Conservation (phyloP, 1,140 invertebrate species). For the Platorchestia sp. region DNA sequence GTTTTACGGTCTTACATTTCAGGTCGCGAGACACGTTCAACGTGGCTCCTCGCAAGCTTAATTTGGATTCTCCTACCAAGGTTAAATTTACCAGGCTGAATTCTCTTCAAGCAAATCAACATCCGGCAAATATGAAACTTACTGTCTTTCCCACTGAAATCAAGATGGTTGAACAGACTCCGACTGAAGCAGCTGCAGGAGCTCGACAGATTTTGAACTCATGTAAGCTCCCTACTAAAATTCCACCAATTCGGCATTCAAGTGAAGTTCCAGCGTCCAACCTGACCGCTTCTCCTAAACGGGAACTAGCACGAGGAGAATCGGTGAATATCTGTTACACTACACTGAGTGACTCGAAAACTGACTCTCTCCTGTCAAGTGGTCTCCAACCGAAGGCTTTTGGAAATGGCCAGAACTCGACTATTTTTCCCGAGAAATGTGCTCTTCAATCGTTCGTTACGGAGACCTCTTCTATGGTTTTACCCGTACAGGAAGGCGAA, state of each 20-base stretch:
- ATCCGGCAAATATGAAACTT: conserved; percentile 68
- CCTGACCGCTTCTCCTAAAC: neutral
- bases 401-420: neutral
- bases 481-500: conserved; percentile 76
- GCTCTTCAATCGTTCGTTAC: neutral
- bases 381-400: neutral
- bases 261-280: neutral
- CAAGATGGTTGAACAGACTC: neutral
- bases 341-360: neutral
- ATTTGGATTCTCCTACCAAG: conserved; percentile 71
- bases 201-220: neutral
- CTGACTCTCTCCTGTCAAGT: neutral
- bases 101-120: conserved; percentile 73
- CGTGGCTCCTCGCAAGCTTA: conserved; percentile 72
- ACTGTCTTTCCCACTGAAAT: conserved; percentile 11
- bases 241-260: neutral
- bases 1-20: conserved; percentile 64
- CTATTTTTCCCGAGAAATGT: neutral
- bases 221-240: neutral
- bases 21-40: conserved; percentile 74
- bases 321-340: neutral
- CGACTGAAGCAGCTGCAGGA: neutral
- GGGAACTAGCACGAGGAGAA: neutral
- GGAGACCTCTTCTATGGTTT: conserved; percentile 68
- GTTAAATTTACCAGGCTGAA: conserved; percentile 70